Conservation (phyloP, 1,140 invertebrate genomes). For the Camponotus vicinus region DNA sequence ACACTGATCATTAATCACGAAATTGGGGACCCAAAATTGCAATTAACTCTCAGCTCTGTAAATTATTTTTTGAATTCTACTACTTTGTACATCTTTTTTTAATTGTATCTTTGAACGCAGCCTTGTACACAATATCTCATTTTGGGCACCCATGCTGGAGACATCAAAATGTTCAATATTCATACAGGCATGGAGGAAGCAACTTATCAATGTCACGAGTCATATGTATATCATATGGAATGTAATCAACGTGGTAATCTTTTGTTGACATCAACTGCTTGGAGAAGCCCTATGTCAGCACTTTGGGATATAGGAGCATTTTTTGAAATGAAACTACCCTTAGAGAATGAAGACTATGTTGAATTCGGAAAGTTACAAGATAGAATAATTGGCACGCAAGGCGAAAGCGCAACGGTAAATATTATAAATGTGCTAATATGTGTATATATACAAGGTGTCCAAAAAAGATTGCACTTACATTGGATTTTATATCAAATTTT, state of each 20-base stretch:
- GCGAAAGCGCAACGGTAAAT: slow-evolving; percentile 90
- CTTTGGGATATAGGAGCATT: slow-evolving; percentile 93
- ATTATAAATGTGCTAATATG: slow-evolving; percentile 4
- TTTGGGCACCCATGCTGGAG: slow-evolving; percentile 95
- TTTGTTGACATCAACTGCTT: slow-evolving; percentile 94
- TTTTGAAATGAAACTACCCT: slow-evolving; percentile 91
- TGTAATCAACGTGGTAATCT: slow-evolving; percentile 91
- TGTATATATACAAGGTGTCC: too few relatives aligned
- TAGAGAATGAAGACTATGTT: slow-evolving; percentile 95
- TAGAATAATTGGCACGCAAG: slow-evolving; percentile 93
- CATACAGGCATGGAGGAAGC: slow-evolving; percentile 92
- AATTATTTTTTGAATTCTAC: slow-evolving; percentile 5
- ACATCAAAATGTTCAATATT: slow-evolving; percentile 95
- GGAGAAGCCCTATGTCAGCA: slow-evolving; percentile 93
- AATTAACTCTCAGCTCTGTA: too few relatives aligned
- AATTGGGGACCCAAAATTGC: too few relatives aligned
- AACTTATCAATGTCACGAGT: slow-evolving; percentile 93
- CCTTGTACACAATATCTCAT: slow-evolving; percentile 93
- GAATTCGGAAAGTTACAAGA: slow-evolving; percentile 97
- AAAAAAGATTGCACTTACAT: neutral
- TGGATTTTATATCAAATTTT: neutral
- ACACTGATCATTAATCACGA: too few relatives aligned
- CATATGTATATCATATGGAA: slow-evolving; percentile 93
- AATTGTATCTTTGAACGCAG: slow-evolving; percentile 83
- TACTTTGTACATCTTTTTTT: slow-evolving; percentile 37